phyloP scores from a whole-genome alignment of 2,797 vertebrate species.

The Parambassis ranga region DNA sequence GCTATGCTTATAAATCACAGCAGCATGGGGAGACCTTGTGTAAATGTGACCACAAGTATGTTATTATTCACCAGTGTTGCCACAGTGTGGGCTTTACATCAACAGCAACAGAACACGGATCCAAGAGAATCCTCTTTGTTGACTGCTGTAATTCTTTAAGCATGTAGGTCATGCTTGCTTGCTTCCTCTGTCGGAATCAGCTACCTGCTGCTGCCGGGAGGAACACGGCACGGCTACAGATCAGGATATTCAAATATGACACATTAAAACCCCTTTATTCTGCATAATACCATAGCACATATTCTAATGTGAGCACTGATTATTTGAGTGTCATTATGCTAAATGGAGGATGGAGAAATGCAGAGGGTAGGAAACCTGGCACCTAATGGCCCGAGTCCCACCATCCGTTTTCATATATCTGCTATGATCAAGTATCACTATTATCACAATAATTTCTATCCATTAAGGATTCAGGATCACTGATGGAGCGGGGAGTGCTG shows the following conservation, averaged over 20 bases:
- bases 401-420: constrained; percentile 56
- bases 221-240: constrained; percentile 44
- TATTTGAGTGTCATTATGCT: constrained; percentile 69
- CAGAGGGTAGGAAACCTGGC: constrained; percentile 54
- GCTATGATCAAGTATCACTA: constrained; percentile 58
- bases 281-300: constrained; percentile 59
- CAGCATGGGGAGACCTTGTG: constrained; percentile 62
- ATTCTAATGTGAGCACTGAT: constrained; percentile 61
- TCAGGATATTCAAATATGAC: constrained; percentile 63
- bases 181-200: constrained; percentile 39
- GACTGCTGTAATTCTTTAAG: constrained; percentile 63
- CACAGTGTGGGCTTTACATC: constrained; percentile 50
- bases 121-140: constrained; percentile 59
- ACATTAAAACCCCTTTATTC: constrained; percentile 67
- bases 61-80: constrained; percentile 63
- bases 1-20: constrained; percentile 76
- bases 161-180: constrained; percentile 53
- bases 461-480: constrained; percentile 38
- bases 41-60: constrained; percentile 64
- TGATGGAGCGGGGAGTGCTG: constrained; percentile 20
- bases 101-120: constrained; percentile 42
- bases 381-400: constrained; percentile 55
- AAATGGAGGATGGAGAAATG: constrained; percentile 70
- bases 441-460: constrained; percentile 53
- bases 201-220: constrained; percentile 46